phyloP scores from a whole-genome alignment of 2,113 vertebrate species.

The Equus quagga region DNA sequence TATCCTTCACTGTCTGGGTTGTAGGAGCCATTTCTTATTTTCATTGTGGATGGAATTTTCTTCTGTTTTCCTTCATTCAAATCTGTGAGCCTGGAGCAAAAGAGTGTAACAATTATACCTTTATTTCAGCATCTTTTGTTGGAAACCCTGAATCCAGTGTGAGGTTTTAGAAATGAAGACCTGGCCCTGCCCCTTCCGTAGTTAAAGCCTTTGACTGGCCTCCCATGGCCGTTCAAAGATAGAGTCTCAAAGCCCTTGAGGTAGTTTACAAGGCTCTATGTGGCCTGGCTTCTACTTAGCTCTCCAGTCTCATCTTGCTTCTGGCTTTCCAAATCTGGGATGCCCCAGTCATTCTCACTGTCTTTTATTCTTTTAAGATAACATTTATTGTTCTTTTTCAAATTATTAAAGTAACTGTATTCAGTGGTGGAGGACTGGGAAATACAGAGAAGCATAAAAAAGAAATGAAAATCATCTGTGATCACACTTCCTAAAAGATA shows the following conservation, averaged over 20 bases:
- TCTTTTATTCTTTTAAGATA: constrained; percentile 11
- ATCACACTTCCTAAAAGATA: neutral
- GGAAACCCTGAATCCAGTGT: neutral
- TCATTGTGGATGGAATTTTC: neutral
- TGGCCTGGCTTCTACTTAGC: neutral
- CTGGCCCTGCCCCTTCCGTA: neutral
- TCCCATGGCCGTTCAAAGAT: neutral
- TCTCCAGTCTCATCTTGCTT: neutral
- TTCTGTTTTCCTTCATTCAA: constrained; percentile 22
- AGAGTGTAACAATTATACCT: neutral
- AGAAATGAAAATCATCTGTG: constrained; percentile 27
- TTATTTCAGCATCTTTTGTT: constrained; percentile 1
- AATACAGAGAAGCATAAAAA: constrained; percentile 36
- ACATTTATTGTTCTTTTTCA: neutral
- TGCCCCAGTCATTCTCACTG: neutral
- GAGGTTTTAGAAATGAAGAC: constrained; percentile 17
- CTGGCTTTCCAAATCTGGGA: neutral
- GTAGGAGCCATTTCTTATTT: neutral
- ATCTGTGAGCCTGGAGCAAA: neutral
- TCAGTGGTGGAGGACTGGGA: constrained; percentile 5
- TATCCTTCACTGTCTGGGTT: neutral
- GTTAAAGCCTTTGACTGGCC: neutral
- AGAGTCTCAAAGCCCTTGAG: neutral
- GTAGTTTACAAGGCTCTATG: neutral
- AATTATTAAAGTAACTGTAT: constrained; percentile 8